These are phyloP conservation scores for Amblyopsis hoosieri DNA, from an alignment of 2,797 vertebrate genomes.

Conservation along the genomic window DNA sequence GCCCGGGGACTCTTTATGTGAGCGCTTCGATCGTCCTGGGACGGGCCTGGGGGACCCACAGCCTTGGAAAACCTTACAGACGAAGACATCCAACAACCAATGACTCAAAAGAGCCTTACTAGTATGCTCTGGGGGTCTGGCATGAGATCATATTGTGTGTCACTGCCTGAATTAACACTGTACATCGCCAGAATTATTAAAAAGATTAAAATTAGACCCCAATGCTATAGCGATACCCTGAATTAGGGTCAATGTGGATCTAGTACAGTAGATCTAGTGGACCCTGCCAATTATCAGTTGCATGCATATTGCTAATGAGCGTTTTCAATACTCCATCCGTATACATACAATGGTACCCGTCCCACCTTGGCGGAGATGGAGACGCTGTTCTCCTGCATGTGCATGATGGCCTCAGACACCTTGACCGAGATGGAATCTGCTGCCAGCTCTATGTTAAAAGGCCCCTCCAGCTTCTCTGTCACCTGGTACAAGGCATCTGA, in stretches of 20 bases:
- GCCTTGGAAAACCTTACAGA: slow-evolving; percentile 84
- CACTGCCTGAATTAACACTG: too few species aligned
- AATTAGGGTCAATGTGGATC: too few species aligned
- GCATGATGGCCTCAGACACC: slow-evolving; percentile 89
- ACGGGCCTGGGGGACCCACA: slow-evolving; percentile 82
- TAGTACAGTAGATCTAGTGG: too few species aligned
- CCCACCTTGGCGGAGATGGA: slow-evolving; percentile 85
- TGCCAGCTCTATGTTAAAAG: slow-evolving; percentile 89
- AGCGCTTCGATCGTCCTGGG: slow-evolving; percentile 73
- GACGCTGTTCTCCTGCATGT: slow-evolving; percentile 88
- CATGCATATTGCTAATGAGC: too few species aligned
- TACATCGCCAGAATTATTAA: too few species aligned
- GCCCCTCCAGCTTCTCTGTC: slow-evolving; percentile 85
- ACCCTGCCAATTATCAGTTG: too few species aligned
- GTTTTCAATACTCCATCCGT: not conserved
- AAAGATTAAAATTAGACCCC: too few species aligned
- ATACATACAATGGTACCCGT: not conserved
- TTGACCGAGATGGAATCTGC: slow-evolving; percentile 86
- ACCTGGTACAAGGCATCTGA: slow-evolving; percentile 84
- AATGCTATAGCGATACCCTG: too few species aligned
- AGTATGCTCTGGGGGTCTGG: too few species aligned
- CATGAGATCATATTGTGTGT: too few species aligned
- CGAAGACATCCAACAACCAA: not conserved
- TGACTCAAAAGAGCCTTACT: not conserved
- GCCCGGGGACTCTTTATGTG: slow-evolving; percentile 72